phyloP scores from a whole-genome alignment of 2,113 vertebrate genomes.

The Nerophis ophidion region DNA sequence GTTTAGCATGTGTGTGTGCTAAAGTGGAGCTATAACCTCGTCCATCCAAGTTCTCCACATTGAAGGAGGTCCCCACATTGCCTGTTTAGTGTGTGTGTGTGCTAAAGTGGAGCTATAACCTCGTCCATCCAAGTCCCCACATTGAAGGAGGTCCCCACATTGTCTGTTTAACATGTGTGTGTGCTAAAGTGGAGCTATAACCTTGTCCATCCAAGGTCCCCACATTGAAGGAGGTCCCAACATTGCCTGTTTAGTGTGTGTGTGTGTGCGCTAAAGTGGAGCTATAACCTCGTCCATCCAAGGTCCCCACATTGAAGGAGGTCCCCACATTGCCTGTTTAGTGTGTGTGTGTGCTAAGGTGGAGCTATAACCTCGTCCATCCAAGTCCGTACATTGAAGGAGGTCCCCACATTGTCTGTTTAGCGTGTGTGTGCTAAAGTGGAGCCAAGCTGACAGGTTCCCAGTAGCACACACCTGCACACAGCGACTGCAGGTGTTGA shows the following conservation, averaged over 20 bases:
- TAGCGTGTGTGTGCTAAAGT: conserved; percentile 35
- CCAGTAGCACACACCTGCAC: conserved; percentile 71
- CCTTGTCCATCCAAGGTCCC: too few species aligned
- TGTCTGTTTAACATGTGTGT: conserved; percentile 1
- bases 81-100: conserved; percentile 2
- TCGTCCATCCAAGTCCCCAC: too few species aligned
- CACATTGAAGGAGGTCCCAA: too few species aligned
- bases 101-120: conserved; percentile 51
- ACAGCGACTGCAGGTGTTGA: conserved; percentile 52
- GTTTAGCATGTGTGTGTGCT: conserved; percentile 17
- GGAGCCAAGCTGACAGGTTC: conserved; percentile 64
- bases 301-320: too few species aligned
- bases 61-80: too few species aligned
- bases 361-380: conserved; percentile 30
- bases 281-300: neutral
- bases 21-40: conserved; percentile 46
- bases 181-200: conserved; percentile 52
- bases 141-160: too few species aligned
- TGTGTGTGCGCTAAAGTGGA: conserved; percentile 55
- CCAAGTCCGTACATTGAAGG: too few species aligned
- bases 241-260: neutral
- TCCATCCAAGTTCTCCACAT: too few species aligned
- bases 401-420: too few species aligned
- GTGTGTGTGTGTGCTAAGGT: conserved; percentile 38
- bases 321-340: too few species aligned